Evolutionary conservation across 2,113 vertebrate species (phyloP).

Genomic region (Promerops cafer): DNA sequence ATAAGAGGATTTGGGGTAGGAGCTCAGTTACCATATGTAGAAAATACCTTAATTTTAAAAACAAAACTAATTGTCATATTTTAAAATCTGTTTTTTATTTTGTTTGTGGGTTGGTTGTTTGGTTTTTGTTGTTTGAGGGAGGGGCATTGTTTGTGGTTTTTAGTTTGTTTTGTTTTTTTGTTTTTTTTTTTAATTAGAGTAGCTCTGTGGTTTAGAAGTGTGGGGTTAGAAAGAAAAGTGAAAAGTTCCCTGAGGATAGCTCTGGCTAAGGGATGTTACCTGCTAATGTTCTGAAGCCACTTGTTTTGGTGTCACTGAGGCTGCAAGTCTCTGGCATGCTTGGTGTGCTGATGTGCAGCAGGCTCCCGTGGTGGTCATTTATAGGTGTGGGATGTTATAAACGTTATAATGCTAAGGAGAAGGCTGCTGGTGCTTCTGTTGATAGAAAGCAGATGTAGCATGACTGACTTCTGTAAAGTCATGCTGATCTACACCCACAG

Average conservation of each 20-base stretch:
- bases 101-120: neutral
- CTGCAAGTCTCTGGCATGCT: neutral
- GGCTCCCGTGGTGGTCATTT: fast-evolving
- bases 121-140: neutral
- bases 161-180: neutral
- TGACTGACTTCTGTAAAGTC: neutral
- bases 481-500: neutral
- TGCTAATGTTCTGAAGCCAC: neutral
- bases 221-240: neutral
- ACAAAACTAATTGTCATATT: neutral
- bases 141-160: neutral
- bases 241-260: neutral
- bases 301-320: neutral
- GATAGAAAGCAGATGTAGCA: neutral
- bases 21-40: neutral
- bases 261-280: neutral
- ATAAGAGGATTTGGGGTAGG: neutral
- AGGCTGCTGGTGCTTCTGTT: neutral
- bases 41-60: neutral
- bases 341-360: neutral
- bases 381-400: fast-evolving
- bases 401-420: neutral
- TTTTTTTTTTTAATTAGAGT: neutral
- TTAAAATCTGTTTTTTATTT: neutral
- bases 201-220: neutral